phyloP scores from a whole-genome alignment of 2,797 vertebrate genomes.

The Crax fasciolata region DNA sequence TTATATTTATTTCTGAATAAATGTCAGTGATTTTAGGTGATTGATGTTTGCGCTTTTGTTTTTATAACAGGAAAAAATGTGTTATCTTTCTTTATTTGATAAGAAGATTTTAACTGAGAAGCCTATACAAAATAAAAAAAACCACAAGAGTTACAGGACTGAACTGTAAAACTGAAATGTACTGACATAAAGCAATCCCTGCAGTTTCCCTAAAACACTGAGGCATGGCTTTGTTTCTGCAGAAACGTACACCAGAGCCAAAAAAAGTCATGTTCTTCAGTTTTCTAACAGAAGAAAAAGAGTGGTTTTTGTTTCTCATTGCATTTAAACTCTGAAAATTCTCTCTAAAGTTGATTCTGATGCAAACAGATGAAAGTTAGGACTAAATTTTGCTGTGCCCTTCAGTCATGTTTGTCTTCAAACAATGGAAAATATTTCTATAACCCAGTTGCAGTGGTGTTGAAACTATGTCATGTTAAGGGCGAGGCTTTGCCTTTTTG shows the following conservation, averaged over 20 bases:
- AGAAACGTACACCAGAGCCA: not conserved
- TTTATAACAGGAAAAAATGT: slow-evolving; percentile 67
- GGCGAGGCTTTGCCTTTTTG: slow-evolving; percentile 27
- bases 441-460: not conserved
- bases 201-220: not conserved
- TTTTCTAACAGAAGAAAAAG: not conserved
- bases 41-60: slow-evolving; percentile 37
- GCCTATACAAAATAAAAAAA: slow-evolving; percentile 33
- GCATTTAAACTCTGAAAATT: not conserved
- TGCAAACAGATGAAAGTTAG: not conserved
- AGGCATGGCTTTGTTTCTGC: not conserved
- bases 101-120: slow-evolving; percentile 45
- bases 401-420: not conserved
- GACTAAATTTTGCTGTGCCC: not conserved
- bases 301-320: not conserved
- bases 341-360: not conserved
- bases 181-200: not conserved
- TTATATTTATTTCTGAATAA: slow-evolving; percentile 55
- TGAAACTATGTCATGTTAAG: not conserved
- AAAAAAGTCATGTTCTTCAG: not conserved
- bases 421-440: slow-evolving; percentile 29
- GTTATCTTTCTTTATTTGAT: slow-evolving; percentile 25
- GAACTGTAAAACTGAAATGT: not conserved
- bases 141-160: not conserved
- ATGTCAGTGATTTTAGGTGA: slow-evolving; percentile 50